Percentiles rank a stretch among this genome's conserved stretches.
Conservation (phyloP, 2,888 invertebrate genomes). For the Drosophila tripunctata region DNA sequence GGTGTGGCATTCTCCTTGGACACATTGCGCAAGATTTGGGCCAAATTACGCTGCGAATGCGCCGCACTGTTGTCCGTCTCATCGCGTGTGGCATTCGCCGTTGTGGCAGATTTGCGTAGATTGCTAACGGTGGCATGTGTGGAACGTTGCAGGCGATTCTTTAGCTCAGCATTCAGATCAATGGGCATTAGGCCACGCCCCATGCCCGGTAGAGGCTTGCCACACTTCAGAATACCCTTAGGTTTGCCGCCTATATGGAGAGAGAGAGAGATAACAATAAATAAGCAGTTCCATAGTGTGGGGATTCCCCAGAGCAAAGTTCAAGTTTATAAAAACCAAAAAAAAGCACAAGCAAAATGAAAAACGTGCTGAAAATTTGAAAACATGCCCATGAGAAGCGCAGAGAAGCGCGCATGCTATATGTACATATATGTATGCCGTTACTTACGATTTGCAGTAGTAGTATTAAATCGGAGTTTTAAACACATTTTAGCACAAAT, state of each 20-base stretch:
- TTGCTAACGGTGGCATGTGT: slow-evolving; percentile 83
- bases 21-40: slow-evolving; percentile 79
- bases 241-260: slow-evolving; percentile 40
- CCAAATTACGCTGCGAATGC: slow-evolving; percentile 75
- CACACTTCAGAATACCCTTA: slow-evolving; percentile 80
- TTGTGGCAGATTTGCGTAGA: slow-evolving; percentile 82
- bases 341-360: slow-evolving; percentile 3
- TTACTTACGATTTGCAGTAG: no score
- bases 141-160: slow-evolving; percentile 83
- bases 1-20: slow-evolving; percentile 77
- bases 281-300: no score
- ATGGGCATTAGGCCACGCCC: slow-evolving; percentile 81
- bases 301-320: background rate
- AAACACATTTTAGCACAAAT: slow-evolving; percentile 61
- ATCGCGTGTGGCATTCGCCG: slow-evolving; percentile 66
- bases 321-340: background rate
- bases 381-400: slow-evolving; percentile 25
- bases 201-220: slow-evolving; percentile 79
- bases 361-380: slow-evolving; percentile 3
- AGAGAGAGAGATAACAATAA: background rate
- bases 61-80: slow-evolving; percentile 52
- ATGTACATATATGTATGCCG: background rate
- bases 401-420: slow-evolving; percentile 29
- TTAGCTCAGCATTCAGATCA: slow-evolving; percentile 83
- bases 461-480: no score